Percentiles rank a stretch among this genome's conserved stretches.
Conservation (phyloP, 2,797 vertebrate species). For the Protonibea diacanthus region DNA sequence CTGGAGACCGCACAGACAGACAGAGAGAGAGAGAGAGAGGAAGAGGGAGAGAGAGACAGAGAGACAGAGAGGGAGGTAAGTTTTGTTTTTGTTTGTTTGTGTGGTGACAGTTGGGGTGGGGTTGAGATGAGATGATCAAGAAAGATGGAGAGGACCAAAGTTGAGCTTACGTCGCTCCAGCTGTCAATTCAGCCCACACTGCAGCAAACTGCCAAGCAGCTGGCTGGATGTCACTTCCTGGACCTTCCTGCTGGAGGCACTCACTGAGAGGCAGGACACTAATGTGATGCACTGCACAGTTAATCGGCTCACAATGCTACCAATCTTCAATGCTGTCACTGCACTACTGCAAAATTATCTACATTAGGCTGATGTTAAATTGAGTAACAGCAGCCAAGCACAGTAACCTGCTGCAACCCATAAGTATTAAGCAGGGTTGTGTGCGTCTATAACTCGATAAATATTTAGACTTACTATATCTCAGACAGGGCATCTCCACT, state of each 20-base stretch:
- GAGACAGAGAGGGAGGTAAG: not conserved
- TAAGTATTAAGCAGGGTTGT: conserved; percentile 33
- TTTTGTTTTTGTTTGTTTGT: conserved; percentile 12
- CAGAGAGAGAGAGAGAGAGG: not conserved
- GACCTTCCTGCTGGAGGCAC: conserved; percentile 50
- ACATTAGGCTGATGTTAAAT: conserved; percentile 44
- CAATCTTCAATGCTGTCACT: conserved; percentile 41
- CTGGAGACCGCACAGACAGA: conserved; percentile 59
- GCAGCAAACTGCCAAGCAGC: conserved; percentile 66
- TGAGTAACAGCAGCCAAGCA: conserved; percentile 34
- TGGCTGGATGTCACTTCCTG: conserved; percentile 59
- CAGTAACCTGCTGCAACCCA: conserved; percentile 43
- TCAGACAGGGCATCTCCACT: conserved; percentile 50
- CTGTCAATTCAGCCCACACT: conserved; percentile 67
- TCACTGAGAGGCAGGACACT: conserved; percentile 45
- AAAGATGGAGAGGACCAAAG: conserved; percentile 57
- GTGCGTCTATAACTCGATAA: conserved; percentile 42
- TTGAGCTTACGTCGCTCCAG: conserved; percentile 42
- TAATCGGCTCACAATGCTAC: conserved; percentile 37
- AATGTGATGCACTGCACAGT: conserved; percentile 53
- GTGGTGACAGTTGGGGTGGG: conserved; percentile 45
- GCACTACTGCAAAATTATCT: conserved; percentile 40
- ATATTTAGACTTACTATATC: conserved; percentile 61
- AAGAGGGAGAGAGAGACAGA: not conserved
- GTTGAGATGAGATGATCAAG: conserved; percentile 49